Conservation (phyloP, 2,113 vertebrate genomes). For the Ictalurus punctatus region DNA sequence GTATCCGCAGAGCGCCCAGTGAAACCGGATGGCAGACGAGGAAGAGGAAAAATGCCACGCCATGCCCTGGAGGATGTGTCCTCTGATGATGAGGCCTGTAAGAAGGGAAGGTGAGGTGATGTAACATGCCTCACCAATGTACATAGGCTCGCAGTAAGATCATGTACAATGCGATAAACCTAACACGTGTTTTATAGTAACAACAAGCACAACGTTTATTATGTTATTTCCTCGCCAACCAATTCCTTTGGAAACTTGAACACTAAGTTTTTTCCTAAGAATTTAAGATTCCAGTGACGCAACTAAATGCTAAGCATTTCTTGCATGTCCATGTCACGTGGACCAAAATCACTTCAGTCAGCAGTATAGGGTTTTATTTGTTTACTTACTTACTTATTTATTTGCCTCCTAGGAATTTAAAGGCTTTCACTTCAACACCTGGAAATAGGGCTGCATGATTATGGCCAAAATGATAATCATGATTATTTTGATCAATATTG, state of each 20-base stretch:
- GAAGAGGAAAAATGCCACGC: conserved; percentile 29
- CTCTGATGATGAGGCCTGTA: conserved; percentile 37
- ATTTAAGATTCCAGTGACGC: not conserved
- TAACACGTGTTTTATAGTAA: not conserved
- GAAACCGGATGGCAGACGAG: conserved; percentile 29
- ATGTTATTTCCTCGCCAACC: not conserved
- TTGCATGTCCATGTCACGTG: not conserved
- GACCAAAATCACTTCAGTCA: not conserved
- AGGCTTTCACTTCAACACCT: no score
- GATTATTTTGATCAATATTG: no score
- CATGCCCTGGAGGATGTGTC: conserved; percentile 43
- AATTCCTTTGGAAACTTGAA: not conserved
- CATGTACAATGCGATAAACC: not conserved
- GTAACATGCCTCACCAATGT: not conserved
- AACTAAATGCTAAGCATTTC: not conserved
- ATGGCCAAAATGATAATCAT: no score
- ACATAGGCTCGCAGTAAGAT: not conserved
- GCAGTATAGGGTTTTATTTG: no score
- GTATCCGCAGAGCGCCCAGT: conserved; percentile 12
- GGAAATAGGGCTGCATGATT: no score
- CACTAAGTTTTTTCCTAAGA: not conserved
- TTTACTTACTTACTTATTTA: no score
- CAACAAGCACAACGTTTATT: not conserved
- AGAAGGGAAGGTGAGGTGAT: conserved; percentile 32
- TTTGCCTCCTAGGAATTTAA: no score